A percentile compares a stretch with the other conserved stretches of the same genome.
Conservation (phyloP, 2,888 invertebrate genomes). For the Cephus rjabovi region DNA sequence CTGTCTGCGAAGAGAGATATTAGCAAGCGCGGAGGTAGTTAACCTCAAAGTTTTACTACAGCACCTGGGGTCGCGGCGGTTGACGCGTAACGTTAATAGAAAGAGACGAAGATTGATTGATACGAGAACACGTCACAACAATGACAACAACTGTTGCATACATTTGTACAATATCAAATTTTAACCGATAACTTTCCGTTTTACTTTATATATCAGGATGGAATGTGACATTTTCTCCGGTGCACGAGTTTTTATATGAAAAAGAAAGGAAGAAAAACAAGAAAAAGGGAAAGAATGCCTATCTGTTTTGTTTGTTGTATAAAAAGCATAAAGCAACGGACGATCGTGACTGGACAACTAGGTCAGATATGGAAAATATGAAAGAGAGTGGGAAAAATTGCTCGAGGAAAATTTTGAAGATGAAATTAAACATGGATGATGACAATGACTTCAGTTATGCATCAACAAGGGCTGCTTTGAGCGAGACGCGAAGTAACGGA, state of each 20-base stretch:
- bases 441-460: slow-evolving; percentile 3
- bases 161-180: slow-evolving; percentile 56
- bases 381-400: slow-evolving; percentile 14
- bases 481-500: neutral
- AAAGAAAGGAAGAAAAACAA: slow-evolving; percentile 13
- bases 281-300: slow-evolving; percentile 20
- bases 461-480: neutral
- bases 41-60: slow-evolving; percentile 46
- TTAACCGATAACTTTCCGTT: slow-evolving; percentile 49
- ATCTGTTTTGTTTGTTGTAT: slow-evolving; percentile 19
- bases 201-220: slow-evolving; percentile 44
- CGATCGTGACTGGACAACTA: neutral
- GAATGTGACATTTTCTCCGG: slow-evolving; percentile 40
- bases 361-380: neutral
- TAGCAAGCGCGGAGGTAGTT: slow-evolving; percentile 35
- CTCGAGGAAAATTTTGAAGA: slow-evolving; percentile 36
- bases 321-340: slow-evolving; percentile 21
- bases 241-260: slow-evolving; percentile 35
- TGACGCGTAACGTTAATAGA: slow-evolving; percentile 39
- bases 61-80: slow-evolving; percentile 41
- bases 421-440: slow-evolving; percentile 33
- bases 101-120: slow-evolving; percentile 17
- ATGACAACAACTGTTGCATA: slow-evolving; percentile 38
- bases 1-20: slow-evolving; percentile 29
- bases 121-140: neutral